phyloP scores from a whole-genome alignment of 2,113 vertebrate genomes.

The Bagarius yarrelli region DNA sequence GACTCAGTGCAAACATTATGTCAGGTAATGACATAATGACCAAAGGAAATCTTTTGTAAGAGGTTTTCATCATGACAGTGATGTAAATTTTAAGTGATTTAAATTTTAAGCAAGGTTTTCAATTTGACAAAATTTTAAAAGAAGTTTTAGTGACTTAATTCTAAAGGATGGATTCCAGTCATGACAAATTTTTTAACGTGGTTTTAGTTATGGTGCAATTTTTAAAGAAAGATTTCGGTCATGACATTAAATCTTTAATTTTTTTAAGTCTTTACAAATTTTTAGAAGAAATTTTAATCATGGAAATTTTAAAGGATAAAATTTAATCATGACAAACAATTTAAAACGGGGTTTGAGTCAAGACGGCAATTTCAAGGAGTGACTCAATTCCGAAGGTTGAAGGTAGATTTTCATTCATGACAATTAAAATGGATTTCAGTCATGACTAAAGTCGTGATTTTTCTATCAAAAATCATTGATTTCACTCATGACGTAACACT shows the following conservation, averaged over 20 bases:
- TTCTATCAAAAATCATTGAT: too few species aligned
- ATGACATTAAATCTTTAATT: not conserved
- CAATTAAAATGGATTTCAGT: not conserved
- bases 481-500: not conserved
- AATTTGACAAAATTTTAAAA: too few species aligned
- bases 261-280: not conserved
- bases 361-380: too few species aligned
- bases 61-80: too few species aligned
- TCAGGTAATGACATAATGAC: not conserved
- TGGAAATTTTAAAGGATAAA: too few species aligned
- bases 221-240: not conserved
- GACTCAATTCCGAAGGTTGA: too few species aligned
- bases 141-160: not conserved
- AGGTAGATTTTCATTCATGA: not conserved
- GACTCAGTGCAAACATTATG: not conserved
- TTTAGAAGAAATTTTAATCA: too few species aligned
- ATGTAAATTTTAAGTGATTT: too few species aligned
- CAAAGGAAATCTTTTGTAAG: too few species aligned
- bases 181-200: not conserved
- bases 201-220: not conserved
- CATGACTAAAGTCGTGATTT: not conserved
- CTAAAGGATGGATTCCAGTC: not conserved
- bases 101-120: too few species aligned
- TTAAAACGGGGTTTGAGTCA: not conserved
- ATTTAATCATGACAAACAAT: not conserved